phyloP scores from a whole-genome alignment of 2,797 vertebrate genomes.

The Vespertilio murinus region DNA sequence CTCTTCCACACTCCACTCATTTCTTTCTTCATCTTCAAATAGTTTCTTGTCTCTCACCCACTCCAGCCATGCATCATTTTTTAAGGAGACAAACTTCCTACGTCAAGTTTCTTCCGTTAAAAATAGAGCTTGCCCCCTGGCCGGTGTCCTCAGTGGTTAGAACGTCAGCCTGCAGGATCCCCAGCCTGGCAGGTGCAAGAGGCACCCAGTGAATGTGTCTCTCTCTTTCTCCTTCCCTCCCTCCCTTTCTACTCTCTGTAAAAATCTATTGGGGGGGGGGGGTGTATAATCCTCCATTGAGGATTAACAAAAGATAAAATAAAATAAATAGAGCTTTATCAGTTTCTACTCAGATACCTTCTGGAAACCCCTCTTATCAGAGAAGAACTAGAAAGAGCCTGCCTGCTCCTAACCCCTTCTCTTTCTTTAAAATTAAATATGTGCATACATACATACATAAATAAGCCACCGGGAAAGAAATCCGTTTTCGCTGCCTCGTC shows the following conservation, averaged over 20 bases:
- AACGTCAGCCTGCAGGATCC: no score
- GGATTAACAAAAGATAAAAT: no score
- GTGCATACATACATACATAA: not conserved
- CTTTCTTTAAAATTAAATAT: not conserved
- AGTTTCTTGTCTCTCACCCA: not conserved
- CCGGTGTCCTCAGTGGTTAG: no score
- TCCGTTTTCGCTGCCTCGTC: not conserved
- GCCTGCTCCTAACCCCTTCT: not conserved
- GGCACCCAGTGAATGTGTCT: no score
- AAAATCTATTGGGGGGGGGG: no score
- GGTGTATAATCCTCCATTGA: no score
- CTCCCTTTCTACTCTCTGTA: no score
- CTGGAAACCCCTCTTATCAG: not conserved
- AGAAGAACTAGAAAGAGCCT: not conserved
- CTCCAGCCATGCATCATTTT: not conserved
- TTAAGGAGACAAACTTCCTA: not conserved
- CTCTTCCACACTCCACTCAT: not conserved
- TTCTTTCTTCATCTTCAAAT: not conserved
- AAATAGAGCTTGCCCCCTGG: not conserved
- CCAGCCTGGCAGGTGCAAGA: no score
- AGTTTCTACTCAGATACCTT: not conserved
- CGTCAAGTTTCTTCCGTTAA: constrained; percentile 3
- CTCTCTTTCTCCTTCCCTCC: no score
- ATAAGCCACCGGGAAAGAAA: not conserved
- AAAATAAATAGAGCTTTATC: not conserved